Base-by-base conservation (phyloP, 2,797 vertebrate genomes). In the Danio jaintianensis region DNA sequence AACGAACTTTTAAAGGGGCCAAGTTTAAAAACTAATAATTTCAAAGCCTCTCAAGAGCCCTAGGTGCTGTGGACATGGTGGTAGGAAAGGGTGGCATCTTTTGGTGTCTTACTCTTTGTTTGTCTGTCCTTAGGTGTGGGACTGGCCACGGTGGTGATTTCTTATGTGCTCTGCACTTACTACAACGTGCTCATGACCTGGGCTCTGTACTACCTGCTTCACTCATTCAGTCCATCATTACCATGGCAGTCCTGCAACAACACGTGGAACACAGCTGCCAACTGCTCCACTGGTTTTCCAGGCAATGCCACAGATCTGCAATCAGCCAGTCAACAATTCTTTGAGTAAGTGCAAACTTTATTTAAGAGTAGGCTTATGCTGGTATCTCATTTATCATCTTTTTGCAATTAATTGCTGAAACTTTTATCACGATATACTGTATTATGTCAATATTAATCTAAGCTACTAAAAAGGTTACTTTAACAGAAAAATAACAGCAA, bases 251-350 rank as follows among this genome's bases (percentile, higher is more conserved):
- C 90, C 66, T 95, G 94, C 85, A 94, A 94, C 88, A 93, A 91
- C 85, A 93, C 92, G 4, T 94, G 93, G 94, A 94, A 94, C 47
- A 63, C 52, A 1, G 43, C 80, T 0, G 83, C 59, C 48, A 94
- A 92, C 80, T 95, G 93, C 76, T 94, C 93, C 64, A 91, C 64
- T 10, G 92, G 92, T 52, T 89, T 93, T 42, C 47, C 86, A 0
- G 89, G 89, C 67, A 94, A 93, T 18, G 59, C n/a, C 76, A 91
- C 90, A 1, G 78, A 92, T 79, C 87, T 93, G 70, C 84, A 90
- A 84, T 94, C 94, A 0, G 89, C 93, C 64, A 93, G 93, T 83
- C 93, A 94, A 22, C 93, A 95, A 88, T 95, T 90, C 85, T 95
- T 94, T 76, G 91, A 94, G 93, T 94, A 53, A 94, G 92, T 84